Base-by-base conservation (phyloP, 2,888 invertebrate genomes). In the Erebia palarica region DNA sequence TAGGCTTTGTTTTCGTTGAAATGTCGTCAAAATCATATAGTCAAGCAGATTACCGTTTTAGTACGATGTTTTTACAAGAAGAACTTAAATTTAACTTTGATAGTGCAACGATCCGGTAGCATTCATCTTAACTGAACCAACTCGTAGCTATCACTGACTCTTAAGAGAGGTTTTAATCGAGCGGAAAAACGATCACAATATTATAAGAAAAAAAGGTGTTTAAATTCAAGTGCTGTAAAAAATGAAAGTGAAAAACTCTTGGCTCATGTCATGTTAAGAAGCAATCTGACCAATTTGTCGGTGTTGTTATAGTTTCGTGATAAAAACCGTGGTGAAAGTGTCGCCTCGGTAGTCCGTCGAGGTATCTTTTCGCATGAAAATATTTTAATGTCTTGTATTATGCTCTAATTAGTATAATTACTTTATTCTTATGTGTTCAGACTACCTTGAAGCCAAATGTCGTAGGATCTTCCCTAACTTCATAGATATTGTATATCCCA, bases 271-370 rank as follows among this genome's bases (percentile, higher is more conserved):
- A 73, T 73, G 75, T 71, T 73, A 69, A 61, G 67, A 69, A 61
- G 73, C 72, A 69, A 71, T 73, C 59, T 67, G 61, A 68, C 67
- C 69, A 63, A 68, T 71, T 69, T 65, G 71, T 64, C 67, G 73
- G 65, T 65, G 73, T 70, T 47, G 72, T 70, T 69, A 69, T 71
- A 71, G 68, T 70, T 85, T 84, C 85, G 83, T 88, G 85, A 87
- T 86, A 86, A 84, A 84, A 84, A 83, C 83, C 85, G 81, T 81
- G 87, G 92, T 89, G 91, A 92, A 92, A 92, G 92, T 90, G 87
- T 87, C 82, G 80, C 80, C 80, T 71, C 77, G 78, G 75, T 78
- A 78, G 80, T 81, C 80, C 79, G 83, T 83, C 76, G 77, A 81
- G 80, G 82, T 80, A 69, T 78, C 78, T 85, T 85, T 86, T 86